Percentiles rank a stretch among this genome's conserved stretches.
Evolutionary conservation across 2,888 invertebrate genomes (phyloP).

Genomic region (Argyresthia goedartella): DNA sequence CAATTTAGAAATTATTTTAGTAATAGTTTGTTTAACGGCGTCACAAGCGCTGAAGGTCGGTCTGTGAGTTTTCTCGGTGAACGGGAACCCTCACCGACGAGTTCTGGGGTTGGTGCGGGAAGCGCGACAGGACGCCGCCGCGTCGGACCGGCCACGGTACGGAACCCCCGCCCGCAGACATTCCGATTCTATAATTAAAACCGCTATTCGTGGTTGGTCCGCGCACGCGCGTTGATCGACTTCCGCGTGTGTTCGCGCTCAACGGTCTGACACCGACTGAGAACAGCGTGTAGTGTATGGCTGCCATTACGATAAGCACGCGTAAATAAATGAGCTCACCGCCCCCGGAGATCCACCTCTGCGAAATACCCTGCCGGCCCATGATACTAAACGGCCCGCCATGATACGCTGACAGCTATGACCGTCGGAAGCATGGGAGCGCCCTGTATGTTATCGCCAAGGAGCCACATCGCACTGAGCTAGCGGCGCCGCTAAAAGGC

Average conservation of each 20-base stretch:
- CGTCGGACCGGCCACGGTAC: conserved; percentile 83
- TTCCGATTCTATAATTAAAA: conserved; percentile 63
- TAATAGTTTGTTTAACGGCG: conserved; percentile 44
- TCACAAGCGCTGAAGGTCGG: conserved; percentile 40
- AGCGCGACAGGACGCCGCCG: conserved; percentile 69
- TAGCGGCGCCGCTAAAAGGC: conserved; percentile 29
- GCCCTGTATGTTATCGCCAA: conserved; percentile 43
- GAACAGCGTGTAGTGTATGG: conserved; percentile 28
- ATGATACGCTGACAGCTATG: conserved; percentile 23
- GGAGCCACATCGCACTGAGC: conserved; percentile 50
- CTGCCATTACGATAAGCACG: conserved; percentile 44
- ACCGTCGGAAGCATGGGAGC: conserved; percentile 9
- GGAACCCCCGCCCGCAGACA: conserved; percentile 70
- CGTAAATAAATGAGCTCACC: conserved; percentile 62
- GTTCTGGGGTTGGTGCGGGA: conserved; percentile 44
- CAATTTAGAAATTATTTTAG: conserved; percentile 48
- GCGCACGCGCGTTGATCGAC: conserved; percentile 64
- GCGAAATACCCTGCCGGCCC: conserved; percentile 56
- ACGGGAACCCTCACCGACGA: conserved; percentile 58
- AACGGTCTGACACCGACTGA: conserved; percentile 62
- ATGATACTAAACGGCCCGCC: conserved; percentile 50
- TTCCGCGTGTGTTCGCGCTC: conserved; percentile 67
- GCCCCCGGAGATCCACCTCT: conserved; percentile 62
- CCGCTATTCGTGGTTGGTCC: conserved; percentile 64
- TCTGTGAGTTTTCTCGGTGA: conserved; percentile 28